Evolutionary conservation across 2,888 invertebrate species (phyloP).

Genomic region (Pyralis farinalis): DNA sequence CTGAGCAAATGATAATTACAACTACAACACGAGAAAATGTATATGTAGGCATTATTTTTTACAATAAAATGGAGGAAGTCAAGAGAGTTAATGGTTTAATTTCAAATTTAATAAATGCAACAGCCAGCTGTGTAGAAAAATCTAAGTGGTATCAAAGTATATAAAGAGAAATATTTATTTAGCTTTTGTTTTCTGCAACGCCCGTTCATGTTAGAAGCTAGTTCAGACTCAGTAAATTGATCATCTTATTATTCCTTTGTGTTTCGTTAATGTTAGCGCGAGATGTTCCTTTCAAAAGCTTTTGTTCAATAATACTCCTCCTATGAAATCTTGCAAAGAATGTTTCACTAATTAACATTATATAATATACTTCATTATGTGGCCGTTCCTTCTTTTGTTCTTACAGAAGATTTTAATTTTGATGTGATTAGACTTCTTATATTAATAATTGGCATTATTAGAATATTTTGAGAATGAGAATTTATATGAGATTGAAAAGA

Average conservation of each 20-base stretch:
- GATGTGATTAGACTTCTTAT: not conserved
- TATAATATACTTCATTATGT: not conserved
- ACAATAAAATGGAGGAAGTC: no score
- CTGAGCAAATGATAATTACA: no score
- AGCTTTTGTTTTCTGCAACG: not conserved
- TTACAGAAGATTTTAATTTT: slow-evolving; percentile 1
- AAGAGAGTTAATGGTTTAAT: no score
- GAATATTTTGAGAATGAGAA: no score
- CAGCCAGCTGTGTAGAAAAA: not conserved
- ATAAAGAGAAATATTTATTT: not conserved
- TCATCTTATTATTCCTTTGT: not conserved
- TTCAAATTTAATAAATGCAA: no score
- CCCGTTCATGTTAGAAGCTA: not conserved
- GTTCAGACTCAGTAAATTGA: not conserved
- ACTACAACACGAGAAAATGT: no score
- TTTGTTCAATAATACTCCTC: not conserved
- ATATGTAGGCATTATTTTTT: no score
- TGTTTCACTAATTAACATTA: slow-evolving; percentile 1
- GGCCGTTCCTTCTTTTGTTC: not conserved
- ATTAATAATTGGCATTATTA: no score
- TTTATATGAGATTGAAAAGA: no score
- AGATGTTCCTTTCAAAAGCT: not conserved
- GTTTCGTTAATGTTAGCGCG: not conserved
- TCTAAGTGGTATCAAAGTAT: not conserved
- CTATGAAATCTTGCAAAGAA: not conserved